These are phyloP conservation scores for Ormyrus rosae DNA, from an alignment of 2,888 invertebrate genomes.

Conservation along the genomic window DNA sequence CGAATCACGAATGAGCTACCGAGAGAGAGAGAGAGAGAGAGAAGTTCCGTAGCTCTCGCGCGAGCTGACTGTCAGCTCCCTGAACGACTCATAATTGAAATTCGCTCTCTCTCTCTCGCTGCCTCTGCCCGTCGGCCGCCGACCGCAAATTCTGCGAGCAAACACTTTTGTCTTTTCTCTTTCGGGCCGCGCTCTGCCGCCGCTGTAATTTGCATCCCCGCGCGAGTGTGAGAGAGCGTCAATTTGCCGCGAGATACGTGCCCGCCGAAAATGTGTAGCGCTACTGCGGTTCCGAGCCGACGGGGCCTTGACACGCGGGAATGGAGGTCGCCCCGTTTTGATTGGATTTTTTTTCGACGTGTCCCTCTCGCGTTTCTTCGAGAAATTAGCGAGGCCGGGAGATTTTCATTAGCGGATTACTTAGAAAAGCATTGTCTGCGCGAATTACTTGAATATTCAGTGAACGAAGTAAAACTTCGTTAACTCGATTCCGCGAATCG, in stretches of 20 bases:
- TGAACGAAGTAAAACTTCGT: too few species aligned
- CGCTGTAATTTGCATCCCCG: slow-evolving; percentile 46
- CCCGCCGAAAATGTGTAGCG: slow-evolving; percentile 9
- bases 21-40: slow-evolving; percentile 38
- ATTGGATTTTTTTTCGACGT: too few species aligned
- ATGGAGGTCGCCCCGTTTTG: too few species aligned
- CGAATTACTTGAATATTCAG: too few species aligned
- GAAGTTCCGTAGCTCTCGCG: slow-evolving; percentile 27
- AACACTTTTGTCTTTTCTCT: slow-evolving; percentile 72
- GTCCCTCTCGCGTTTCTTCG: too few species aligned
- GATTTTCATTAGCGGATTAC: too few species aligned
- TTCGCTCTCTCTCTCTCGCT: slow-evolving; percentile 61
- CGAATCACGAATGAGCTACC: slow-evolving; percentile 75
- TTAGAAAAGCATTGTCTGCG: too few species aligned
- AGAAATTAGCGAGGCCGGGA: too few species aligned
- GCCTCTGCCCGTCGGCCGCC: slow-evolving; percentile 67
- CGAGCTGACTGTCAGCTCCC: slow-evolving; percentile 56
- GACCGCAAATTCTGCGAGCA: slow-evolving; percentile 73
- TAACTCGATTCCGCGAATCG: too few species aligned
- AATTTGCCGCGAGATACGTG: slow-evolving; percentile 27
- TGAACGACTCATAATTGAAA: slow-evolving; percentile 74
- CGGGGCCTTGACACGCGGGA: too few species aligned
- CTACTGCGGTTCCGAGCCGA: background rate
- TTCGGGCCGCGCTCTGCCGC: background rate
- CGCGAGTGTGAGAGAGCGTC: slow-evolving; percentile 31